phyloP scores from a whole-genome alignment of 2,113 vertebrate genomes.

The Prochilodus magdalenae region DNA sequence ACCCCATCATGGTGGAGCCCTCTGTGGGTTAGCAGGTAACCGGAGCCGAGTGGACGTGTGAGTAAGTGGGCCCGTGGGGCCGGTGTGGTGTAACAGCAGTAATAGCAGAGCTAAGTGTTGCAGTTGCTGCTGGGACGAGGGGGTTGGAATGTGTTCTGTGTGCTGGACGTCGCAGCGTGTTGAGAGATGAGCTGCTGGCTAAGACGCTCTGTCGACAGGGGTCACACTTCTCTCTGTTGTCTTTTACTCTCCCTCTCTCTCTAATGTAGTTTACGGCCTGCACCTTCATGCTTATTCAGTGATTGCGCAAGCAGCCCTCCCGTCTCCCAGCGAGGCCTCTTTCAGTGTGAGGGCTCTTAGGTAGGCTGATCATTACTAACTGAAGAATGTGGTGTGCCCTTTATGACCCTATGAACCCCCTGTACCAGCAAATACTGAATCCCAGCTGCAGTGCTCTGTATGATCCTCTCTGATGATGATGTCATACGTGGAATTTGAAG shows the following conservation, averaged over 20 bases:
- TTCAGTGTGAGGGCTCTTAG: background rate
- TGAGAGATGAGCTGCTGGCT: constrained; percentile 8
- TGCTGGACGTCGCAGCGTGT: constrained; percentile 27
- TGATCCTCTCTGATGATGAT: too few relatives aligned
- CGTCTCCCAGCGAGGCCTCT: too few relatives aligned
- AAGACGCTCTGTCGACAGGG: background rate
- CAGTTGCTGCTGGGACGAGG: constrained; percentile 46
- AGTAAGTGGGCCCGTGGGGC: constrained; percentile 64
- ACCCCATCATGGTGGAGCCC: constrained; percentile 26
- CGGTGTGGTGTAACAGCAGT: constrained; percentile 45
- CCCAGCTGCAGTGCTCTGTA: too few relatives aligned
- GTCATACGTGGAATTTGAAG: too few relatives aligned
- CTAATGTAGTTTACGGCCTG: constrained; percentile 4
- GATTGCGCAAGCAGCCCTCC: constrained; percentile 34
- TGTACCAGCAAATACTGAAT: too few relatives aligned
- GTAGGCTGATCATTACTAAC: too few relatives aligned
- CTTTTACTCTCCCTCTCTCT: background rate
- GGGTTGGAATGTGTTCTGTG: constrained; percentile 33
- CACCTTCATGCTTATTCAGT: constrained; percentile 5
- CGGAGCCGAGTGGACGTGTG: constrained; percentile 54
- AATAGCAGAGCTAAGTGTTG: constrained; percentile 54
- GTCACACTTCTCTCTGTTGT: constrained; percentile 27
- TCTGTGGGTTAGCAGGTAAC: constrained; percentile 55
- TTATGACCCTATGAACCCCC: too few relatives aligned
- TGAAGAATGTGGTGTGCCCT: too few relatives aligned